phyloP scores from a whole-genome alignment of 2,797 vertebrate genomes.

The Pagetopsis macropterus region DNA sequence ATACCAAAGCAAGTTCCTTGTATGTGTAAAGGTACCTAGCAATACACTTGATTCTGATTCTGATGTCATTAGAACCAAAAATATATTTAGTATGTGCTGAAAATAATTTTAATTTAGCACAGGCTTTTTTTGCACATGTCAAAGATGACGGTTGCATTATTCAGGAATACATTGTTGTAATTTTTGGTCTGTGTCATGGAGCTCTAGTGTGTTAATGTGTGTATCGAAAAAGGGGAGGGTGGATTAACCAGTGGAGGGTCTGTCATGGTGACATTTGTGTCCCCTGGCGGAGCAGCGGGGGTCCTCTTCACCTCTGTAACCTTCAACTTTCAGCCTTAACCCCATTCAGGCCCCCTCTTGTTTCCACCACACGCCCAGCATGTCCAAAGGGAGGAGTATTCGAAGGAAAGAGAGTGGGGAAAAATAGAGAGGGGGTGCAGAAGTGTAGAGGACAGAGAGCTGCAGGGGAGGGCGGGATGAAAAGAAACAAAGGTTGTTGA shows the following conservation, averaged over 20 bases:
- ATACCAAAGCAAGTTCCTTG: too few relatives aligned
- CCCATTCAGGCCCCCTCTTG: constrained; percentile 80
- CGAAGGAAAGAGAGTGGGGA: constrained; percentile 33
- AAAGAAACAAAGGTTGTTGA: constrained; percentile 34
- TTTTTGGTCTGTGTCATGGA: constrained; percentile 19
- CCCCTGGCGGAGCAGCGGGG: constrained; percentile 82
- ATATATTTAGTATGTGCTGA: constrained; percentile 2
- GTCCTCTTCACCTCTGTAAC: constrained; percentile 84
- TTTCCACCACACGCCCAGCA: constrained; percentile 72
- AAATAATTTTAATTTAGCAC: not conserved
- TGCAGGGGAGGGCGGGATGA: constrained; percentile 41
- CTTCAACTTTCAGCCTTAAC: constrained; percentile 88
- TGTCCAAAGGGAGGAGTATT: constrained; percentile 42
- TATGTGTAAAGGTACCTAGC: too few relatives aligned
- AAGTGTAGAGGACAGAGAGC: constrained; percentile 40
- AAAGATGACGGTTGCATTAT: constrained; percentile 23
- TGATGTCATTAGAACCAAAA: constrained; percentile 3
- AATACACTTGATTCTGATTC: too few relatives aligned
- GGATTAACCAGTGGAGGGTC: constrained; percentile 81
- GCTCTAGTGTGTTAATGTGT: constrained; percentile 36
- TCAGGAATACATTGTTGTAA: constrained; percentile 21
- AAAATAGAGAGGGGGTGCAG: constrained; percentile 29
- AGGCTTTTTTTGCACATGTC: not conserved
- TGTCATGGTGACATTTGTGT: constrained; percentile 87
- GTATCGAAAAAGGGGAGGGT: constrained; percentile 42